Percentiles rank a stretch among this genome's conserved stretches.
phyloP scores from a whole-genome alignment of 2,797 vertebrate genomes.

The Sebastes elongatus region DNA sequence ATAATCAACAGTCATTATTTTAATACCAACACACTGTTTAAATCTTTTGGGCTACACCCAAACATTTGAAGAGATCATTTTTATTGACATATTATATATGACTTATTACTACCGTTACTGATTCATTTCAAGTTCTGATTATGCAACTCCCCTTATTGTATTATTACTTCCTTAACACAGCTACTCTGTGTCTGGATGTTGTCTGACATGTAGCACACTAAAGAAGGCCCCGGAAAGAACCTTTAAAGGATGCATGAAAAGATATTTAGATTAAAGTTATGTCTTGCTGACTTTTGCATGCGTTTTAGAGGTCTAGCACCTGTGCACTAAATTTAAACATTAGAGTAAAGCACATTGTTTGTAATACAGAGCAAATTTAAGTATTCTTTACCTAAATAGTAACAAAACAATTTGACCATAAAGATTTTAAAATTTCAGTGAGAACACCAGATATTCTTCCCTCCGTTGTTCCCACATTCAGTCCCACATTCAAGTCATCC shows the following conservation, averaged over 20 bases:
- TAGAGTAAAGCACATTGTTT: conserved; percentile 22
- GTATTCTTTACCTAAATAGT: background rate
- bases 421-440: background rate
- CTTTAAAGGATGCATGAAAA: background rate
- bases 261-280: conserved; percentile 14
- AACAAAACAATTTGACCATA: background rate
- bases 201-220: conserved; percentile 23
- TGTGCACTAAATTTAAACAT: conserved; percentile 45
- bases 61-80: background rate
- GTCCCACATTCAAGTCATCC: conserved; percentile 4
- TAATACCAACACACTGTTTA: background rate
- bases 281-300: conserved; percentile 15
- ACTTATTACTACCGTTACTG: background rate
- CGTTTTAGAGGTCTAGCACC: conserved; percentile 18
- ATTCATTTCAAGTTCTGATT: background rate
- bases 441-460: background rate
- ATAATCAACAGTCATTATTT: background rate
- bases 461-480: conserved; percentile 1
- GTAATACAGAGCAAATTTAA: background rate
- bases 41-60: background rate
- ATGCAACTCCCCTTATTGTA: background rate
- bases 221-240: background rate
- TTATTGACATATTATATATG: background rate
- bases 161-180: background rate
- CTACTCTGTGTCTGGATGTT: background rate